Evolutionary conservation across 2,797 vertebrate species (phyloP).

Genomic region (Cheirogaleus major): DNA sequence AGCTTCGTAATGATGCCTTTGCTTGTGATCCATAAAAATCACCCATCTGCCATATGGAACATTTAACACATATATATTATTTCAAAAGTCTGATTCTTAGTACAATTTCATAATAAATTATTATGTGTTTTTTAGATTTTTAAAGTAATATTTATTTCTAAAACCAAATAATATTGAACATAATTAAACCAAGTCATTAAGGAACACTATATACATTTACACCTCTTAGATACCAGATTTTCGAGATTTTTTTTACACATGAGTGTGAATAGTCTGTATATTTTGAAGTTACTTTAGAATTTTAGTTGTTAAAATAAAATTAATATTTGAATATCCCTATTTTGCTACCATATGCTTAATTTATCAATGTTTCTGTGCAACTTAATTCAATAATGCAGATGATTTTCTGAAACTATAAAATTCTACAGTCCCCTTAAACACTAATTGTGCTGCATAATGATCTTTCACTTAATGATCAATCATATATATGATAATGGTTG

Average conservation of each 20-base stretch:
- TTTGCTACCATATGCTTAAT: background rate
- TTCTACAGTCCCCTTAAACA: background rate
- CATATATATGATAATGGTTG: background rate
- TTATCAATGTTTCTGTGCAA: background rate
- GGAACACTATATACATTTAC: background rate
- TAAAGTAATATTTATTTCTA: background rate
- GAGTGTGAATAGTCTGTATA: background rate
- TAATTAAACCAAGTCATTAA: background rate
- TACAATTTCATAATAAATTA: background rate
- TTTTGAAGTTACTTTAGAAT: background rate
- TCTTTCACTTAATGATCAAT: background rate
- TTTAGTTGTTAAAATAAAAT: background rate
- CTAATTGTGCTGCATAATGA: background rate
- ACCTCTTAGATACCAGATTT: background rate
- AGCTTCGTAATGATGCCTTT: background rate
- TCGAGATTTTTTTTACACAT: background rate
- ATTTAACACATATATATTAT: background rate
- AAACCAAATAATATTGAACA: background rate
- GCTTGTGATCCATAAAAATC: background rate
- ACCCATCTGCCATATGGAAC: background rate
- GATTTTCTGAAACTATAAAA: background rate
- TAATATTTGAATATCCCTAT: background rate
- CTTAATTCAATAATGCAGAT: background rate
- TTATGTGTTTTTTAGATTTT: background rate
- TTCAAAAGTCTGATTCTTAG: background rate